These are phyloP conservation scores for Linepithema humile DNA, from an alignment of 1,140 invertebrate genomes.

Conservation along the genomic window DNA sequence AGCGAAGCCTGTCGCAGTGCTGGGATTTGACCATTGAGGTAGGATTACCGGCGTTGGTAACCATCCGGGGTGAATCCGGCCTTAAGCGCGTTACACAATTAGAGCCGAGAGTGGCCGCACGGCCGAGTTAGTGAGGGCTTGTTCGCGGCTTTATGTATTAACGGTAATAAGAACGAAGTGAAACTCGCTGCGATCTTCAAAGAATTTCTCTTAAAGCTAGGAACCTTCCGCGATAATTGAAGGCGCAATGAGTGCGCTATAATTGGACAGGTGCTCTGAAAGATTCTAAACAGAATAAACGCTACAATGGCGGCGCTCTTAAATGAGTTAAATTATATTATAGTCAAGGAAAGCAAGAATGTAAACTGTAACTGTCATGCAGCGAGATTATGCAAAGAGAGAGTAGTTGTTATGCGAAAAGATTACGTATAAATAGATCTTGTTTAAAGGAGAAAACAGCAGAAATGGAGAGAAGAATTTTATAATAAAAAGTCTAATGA, in stretches of 20 bases:
- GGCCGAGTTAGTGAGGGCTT: constrained; percentile 57
- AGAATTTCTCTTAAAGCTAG: neutral
- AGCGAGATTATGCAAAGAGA: neutral
- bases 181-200: constrained; percentile 30
- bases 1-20: constrained; percentile 64
- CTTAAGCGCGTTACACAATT: constrained; percentile 71
- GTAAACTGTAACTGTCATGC: neutral
- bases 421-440: constrained; percentile 5
- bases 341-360: neutral
- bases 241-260: neutral
- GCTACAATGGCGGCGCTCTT: neutral
- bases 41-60: constrained; percentile 62
- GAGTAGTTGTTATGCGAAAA: neutral
- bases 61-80: constrained; percentile 62
- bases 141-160: constrained; percentile 63
- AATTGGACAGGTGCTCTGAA: neutral
- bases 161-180: constrained; percentile 62
- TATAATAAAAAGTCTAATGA: neutral
- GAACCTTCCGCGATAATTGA: neutral
- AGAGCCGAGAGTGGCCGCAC: constrained; percentile 52
- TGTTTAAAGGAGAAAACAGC: neutral
- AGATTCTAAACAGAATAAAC: neutral
- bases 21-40: constrained; percentile 70
- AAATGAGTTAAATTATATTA: neutral
- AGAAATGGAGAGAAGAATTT: too few relatives aligned